Evolutionary conservation across 2,797 vertebrate species (phyloP), one percentile per base, ranked within the genome.

Genomic region (Urocyon cinereoargenteus): DNA sequence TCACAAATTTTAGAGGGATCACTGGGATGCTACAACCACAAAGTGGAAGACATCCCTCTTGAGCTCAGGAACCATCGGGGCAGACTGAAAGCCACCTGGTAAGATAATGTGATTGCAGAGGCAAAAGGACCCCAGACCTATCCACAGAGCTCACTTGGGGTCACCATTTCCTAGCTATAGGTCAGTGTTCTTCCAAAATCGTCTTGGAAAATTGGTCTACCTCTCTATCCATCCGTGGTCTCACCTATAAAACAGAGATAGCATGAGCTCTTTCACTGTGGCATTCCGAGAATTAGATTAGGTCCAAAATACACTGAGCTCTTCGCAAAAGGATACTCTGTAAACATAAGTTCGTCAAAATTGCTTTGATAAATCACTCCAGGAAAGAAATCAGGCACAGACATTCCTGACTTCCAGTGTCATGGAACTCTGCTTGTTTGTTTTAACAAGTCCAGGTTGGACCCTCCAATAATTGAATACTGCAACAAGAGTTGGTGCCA

Each of bases 381-480:
- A 90, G 53, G 79, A 97, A 96, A 64, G 64, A 97, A 94, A 91
- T 83, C 75, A 91, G 88, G 91, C 34, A 36, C 53, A 97, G 82
- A 83, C 12, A 14, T n/a, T 28, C 24, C 36, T 61, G 59, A 83
- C 64, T 93, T 90, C 8, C 28, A 51, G 34, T 19, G 11, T 62
- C 73, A 83, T 5, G 31, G 40, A 86, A 82, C 14, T 70, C 78
- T 93, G 79, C 61, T 49, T 28, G 26, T 28, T 14, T 77, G 2
- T 57, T 88, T 51, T n/a, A 86, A 82, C 7, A 84, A 78, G 45
- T 28, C 28, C 31, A 70, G 59, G 83, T 40, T 91, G 59, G 45
- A 22, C 21, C 49, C 40, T 79, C 88, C 83, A 86, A 88, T 51
- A 96, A 95, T 86, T 78, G 26, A 70, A 26, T 12, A 53, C 5